A percentile compares a stretch with the other conserved stretches of the same genome.
Evolutionary conservation across 2,888 invertebrate species (phyloP).

Genomic region (Ormyrus labotus): DNA sequence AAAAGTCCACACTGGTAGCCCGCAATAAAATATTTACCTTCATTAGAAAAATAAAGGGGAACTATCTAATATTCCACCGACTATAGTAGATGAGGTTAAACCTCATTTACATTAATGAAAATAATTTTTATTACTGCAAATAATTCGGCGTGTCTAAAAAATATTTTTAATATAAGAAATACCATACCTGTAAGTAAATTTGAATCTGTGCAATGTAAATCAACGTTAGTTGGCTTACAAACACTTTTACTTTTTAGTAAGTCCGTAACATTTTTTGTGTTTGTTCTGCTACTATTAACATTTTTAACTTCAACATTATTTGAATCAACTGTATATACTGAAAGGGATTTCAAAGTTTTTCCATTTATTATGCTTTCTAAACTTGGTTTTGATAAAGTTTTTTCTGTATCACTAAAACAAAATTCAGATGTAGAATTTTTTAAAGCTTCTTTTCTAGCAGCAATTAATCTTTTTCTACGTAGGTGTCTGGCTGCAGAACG

Average conservation of each 20-base stretch:
- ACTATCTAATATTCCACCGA: no score
- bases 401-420: not conserved
- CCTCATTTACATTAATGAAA: no score
- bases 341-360: constrained; percentile 61
- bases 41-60: no score
- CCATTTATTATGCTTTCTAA: not conserved
- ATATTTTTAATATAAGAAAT: no score
- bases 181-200: no score
- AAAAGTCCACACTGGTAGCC: no score
- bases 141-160: no score
- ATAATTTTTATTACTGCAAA: no score
- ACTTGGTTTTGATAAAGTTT: not conserved
- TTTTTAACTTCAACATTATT: constrained; percentile 15
- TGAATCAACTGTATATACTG: constrained; percentile 19
- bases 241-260: constrained; percentile 40
- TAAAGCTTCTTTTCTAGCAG: constrained; percentile 60
- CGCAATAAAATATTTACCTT: no score
- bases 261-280: constrained; percentile 40
- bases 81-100: no score
- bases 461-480: constrained; percentile 67
- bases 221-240: no score
- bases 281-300: not conserved
- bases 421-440: not conserved
- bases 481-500: constrained; percentile 69
- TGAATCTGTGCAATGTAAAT: no score